Evolutionary conservation across 2,797 vertebrate species (phyloP), one percentile per base, ranked within the genome.

Genomic region (Sylvilagus floridanus): DNA sequence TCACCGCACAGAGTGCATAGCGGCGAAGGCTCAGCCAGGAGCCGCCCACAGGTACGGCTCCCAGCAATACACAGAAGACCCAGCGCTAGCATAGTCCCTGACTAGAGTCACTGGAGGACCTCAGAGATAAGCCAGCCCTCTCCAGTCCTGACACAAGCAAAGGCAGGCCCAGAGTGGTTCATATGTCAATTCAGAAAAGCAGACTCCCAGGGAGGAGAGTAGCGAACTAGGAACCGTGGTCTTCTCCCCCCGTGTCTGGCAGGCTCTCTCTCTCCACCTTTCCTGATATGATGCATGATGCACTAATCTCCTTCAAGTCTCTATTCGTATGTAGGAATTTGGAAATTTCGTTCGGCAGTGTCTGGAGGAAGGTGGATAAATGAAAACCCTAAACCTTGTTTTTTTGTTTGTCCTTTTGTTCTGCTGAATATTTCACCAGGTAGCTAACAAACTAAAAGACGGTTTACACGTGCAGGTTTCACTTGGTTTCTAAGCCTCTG

Each of bases 381-480:
- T 88, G 57, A 87, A 88, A 88, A 60, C 17, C 47, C 42, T 83
- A 63, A 83, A 62, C n/a, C 62, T 86, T 24, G 35, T 90, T 81
- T 73, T 84, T 78, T n/a, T 68, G 30, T 69, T 94, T 84, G 28
- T 87, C 19, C 14, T 96, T 90, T 88, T 85, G 66, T 76, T 73
- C 42, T 69, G 22, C 35, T 90, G 90, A 92, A 37, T 17, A 52
- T 83, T 88, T 94, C 85, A 16, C 63, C 52, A 76, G 52, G 17
- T 60, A 92, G 30, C 26, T 72, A 85, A 30, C 16, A 86, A 94
- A 90, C 72, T 93, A 84, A 94, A 77, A 16, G 32, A 82, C 24
- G 57, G 54, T 32, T n/a, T 77, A 16, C 17, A 32, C 16, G 0
- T 28, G 4, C 79, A 19, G 88, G 62, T 68, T 82, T 84, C 24